Percentiles rank a stretch among this genome's conserved stretches.
These are phyloP conservation scores for Lycia hirtaria DNA, from an alignment of 2,888 invertebrate species.

Conservation along the genomic window DNA sequence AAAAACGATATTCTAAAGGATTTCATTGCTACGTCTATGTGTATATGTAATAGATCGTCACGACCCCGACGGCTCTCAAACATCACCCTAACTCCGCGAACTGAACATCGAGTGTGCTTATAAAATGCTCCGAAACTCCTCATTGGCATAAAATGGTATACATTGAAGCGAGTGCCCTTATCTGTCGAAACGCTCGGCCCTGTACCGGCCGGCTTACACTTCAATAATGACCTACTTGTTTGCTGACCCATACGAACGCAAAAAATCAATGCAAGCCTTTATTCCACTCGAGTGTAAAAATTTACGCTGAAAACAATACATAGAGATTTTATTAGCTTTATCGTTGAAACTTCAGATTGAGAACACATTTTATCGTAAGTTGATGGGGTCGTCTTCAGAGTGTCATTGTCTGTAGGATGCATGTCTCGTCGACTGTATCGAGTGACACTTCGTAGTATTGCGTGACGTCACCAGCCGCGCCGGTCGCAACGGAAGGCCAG, in stretches of 20 bases:
- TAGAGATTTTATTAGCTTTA: neutral
- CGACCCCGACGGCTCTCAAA: neutral
- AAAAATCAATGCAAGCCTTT: slow-evolving; percentile 30
- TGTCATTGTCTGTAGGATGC: neutral
- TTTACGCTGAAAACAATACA: slow-evolving; percentile 9
- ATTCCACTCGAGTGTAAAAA: slow-evolving; percentile 18
- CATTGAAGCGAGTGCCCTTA: neutral
- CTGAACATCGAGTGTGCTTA: slow-evolving; percentile 10
- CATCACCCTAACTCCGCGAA: slow-evolving; percentile 17
- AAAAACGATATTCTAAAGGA: no score
- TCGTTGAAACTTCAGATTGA: slow-evolving; percentile 4
- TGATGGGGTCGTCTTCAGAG: neutral
- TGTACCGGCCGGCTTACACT: slow-evolving; percentile 9
- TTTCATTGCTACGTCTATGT: no score
- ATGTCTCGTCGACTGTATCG: no score
- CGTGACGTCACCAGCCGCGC: no score
- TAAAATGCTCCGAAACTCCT: slow-evolving; percentile 12
- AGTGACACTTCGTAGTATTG: no score
- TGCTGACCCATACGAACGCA: slow-evolving; percentile 19
- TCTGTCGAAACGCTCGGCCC: slow-evolving; percentile 11
- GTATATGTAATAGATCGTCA: no score
- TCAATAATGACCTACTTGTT: slow-evolving; percentile 30
- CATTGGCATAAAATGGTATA: slow-evolving; percentile 12
- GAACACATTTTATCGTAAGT: slow-evolving; percentile 4
- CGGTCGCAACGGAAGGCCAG: no score